Evolutionary conservation across 2,113 vertebrate species (phyloP).

Genomic region (Pseudopodoces humilis): DNA sequence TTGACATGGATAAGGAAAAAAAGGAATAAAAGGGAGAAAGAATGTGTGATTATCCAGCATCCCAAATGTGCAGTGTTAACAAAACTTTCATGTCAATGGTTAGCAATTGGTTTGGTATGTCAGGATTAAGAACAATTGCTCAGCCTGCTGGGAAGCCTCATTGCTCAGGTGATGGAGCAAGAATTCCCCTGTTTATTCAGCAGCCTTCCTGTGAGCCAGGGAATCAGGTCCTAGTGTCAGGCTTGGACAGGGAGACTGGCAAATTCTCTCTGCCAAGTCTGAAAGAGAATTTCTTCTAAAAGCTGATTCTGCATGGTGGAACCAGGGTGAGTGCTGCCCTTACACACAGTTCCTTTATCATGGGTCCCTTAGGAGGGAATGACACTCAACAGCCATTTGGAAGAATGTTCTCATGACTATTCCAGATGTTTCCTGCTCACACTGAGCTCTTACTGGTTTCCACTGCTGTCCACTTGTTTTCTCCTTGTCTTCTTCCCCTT

Average conservation of each 20-base stretch:
- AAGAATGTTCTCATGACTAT: background rate
- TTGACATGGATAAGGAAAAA: background rate
- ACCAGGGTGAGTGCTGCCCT: background rate
- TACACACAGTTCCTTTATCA: background rate
- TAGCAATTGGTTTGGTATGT: background rate
- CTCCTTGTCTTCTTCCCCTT: background rate
- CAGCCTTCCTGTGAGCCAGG: background rate
- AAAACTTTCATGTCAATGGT: background rate
- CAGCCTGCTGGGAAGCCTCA: constrained; percentile 16
- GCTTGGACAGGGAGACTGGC: background rate
- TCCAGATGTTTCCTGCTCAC: background rate
- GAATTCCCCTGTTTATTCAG: background rate
- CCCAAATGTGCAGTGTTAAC: background rate
- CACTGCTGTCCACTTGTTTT: background rate
- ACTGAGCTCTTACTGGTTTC: background rate
- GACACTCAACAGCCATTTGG: background rate
- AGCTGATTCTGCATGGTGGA: background rate
- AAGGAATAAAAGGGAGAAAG: background rate
- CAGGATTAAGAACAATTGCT: background rate
- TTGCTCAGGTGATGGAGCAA: constrained; percentile 3
- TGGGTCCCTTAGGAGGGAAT: background rate
- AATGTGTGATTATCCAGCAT: background rate
- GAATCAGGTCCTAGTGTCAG: background rate
- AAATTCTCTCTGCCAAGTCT: background rate
- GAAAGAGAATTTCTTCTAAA: background rate